Evolutionary conservation across 2,888 invertebrate species (phyloP), one percentile per base, ranked within the genome.

Genomic region (Mythimna impura): DNA sequence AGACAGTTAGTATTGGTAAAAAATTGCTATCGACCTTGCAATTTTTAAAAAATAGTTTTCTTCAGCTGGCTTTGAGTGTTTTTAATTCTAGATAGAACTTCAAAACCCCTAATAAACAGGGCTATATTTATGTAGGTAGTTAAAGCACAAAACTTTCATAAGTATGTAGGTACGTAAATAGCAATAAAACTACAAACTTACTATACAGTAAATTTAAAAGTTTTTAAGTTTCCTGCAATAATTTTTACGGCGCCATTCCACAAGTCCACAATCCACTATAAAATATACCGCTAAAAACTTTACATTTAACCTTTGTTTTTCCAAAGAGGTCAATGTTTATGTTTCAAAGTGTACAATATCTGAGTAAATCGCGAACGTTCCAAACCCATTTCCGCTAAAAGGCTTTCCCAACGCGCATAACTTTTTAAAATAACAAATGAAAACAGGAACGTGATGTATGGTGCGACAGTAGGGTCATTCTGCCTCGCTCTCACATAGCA

Each of bases 361-460:
- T 64, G 83, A 84, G 85, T 85, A 86, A 90, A 87, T 83, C 65
- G 78, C 84, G 86, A 82, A 73, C 85, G 83, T 85, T 87, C 85
- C 80, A 72, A 88, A 83, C 82, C 88, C 88, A 90, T 89, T 90
- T 89, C 67, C 85, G 81, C 84, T 91, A 88, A 91, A 90, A 92
- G 90, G 88, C 86, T 89, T 84, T 73, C 63, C 73, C 76, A 72
- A 73, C 66, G 70, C 76, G 65, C 83, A 75, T 83, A 82, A 83
- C 84, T 86, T 90, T 89, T 86, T 85, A 85, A 77, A 88, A 87
- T 86, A 86, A 85, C 85, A 78, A 77, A 81, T 87, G 81, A 81
- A 88, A 88, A 83, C 71, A 65, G 66, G 66, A 50, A 74, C 34
- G 70, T n/a, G 58, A 50, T 54, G 60, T n/a, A 66, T 14, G 9